Percentiles rank a stretch among this genome's conserved stretches.
phyloP scores from a whole-genome alignment of 2,113 vertebrate species.

The Xenotilapia caudafasciata region DNA sequence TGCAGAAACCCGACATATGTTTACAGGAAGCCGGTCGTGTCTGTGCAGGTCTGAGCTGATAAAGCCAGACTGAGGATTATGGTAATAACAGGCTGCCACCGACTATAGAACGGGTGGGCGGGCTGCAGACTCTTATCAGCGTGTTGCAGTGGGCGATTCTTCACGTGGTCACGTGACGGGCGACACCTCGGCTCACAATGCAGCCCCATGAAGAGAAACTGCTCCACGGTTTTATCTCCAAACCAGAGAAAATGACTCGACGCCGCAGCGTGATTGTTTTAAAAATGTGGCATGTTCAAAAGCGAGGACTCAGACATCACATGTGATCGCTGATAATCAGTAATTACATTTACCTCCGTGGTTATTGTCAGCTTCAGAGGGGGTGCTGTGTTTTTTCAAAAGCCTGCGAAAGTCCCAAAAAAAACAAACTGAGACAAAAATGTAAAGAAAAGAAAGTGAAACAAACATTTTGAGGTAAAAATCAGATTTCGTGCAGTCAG shows the following conservation, averaged over 20 bases:
- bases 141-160: constrained; percentile 43
- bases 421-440: background rate
- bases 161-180: constrained; percentile 27
- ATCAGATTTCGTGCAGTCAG: background rate
- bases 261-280: background rate
- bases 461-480: background rate
- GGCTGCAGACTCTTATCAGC: constrained; percentile 49
- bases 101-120: background rate
- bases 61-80: constrained; percentile 31
- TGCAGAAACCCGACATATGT: background rate
- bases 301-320: background rate
- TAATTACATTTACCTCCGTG: background rate
- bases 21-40: background rate
- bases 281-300: background rate
- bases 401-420: background rate
- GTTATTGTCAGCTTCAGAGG: background rate
- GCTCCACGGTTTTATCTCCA: constrained; percentile 27
- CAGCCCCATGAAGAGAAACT: background rate
- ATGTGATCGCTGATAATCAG: background rate
- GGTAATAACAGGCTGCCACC: constrained; percentile 33
- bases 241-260: background rate
- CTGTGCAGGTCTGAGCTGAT: constrained; percentile 25
- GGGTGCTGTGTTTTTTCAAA: background rate
- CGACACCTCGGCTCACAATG: constrained; percentile 23
- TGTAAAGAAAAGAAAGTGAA: background rate